phyloP scores from a whole-genome alignment of 2,113 vertebrate species.

The Xiphorhynchus elegans region DNA sequence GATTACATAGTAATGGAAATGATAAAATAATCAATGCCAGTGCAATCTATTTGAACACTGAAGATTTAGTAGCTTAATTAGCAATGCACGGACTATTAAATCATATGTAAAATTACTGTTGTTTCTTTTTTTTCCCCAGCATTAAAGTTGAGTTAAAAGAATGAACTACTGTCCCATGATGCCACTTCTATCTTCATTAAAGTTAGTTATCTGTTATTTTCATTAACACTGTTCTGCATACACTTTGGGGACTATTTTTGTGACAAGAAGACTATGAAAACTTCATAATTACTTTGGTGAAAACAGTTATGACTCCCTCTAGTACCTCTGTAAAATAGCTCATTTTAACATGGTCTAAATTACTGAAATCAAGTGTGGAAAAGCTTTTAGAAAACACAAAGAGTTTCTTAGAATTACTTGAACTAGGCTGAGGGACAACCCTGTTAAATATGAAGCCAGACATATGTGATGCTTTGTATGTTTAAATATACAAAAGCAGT shows the following conservation, averaged over 20 bases:
- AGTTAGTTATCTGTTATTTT: not conserved
- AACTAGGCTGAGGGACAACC: not conserved
- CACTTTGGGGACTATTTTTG: not conserved
- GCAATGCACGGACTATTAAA: not conserved
- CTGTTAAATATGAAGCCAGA: not conserved
- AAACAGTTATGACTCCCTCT: not conserved
- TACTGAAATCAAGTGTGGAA: not conserved
- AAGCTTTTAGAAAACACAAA: not conserved
- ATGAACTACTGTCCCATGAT: not conserved
- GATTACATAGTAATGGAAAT: not conserved
- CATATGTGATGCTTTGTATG: not conserved
- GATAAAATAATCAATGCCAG: not conserved
- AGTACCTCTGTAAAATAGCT: not conserved
- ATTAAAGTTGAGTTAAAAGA: not conserved
- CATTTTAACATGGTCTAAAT: not conserved
- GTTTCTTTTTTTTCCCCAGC: not conserved
- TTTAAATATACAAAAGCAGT: not conserved
- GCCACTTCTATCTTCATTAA: not conserved
- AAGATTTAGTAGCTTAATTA: not conserved
- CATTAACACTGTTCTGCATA: not conserved
- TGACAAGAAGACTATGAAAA: not conserved
- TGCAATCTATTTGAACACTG: not conserved
- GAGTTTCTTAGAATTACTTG: not conserved
- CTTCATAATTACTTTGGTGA: not conserved
- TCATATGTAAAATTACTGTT: not conserved